A percentile compares a stretch with the other conserved stretches of the same genome.
phyloP scores from a whole-genome alignment of 2,113 vertebrate genomes.

The Calonectris borealis region DNA sequence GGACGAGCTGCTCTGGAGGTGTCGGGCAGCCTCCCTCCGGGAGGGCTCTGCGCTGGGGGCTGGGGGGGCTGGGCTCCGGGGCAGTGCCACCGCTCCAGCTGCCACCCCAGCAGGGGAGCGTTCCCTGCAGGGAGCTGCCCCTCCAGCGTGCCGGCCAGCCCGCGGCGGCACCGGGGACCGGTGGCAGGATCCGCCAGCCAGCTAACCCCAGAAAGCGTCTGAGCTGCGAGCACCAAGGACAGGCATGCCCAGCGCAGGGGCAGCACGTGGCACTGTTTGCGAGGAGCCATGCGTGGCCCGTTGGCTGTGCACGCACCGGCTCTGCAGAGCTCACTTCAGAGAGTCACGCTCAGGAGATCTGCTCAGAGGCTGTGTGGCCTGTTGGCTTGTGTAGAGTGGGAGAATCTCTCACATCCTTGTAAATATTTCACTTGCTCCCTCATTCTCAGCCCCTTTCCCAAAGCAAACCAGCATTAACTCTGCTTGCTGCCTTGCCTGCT shows the following conservation, averaged over 20 bases:
- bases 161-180: rapidly evolving
- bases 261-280: neutral
- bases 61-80: neutral
- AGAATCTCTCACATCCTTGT: slow-evolving; percentile 15
- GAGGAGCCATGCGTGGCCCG: neutral
- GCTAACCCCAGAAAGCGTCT: neutral
- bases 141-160: neutral
- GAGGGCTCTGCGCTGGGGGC: neutral
- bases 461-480: neutral
- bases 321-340: slow-evolving; percentile 26
- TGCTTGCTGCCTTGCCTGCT: neutral
- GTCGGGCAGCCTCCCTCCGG: neutral
- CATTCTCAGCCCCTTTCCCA: neutral
- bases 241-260: neutral
- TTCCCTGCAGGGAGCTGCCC: neutral
- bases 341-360: neutral
- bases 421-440: slow-evolving; percentile 52
- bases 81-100: neutral
- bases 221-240: neutral
- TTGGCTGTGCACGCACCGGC: neutral
- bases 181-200: neutral
- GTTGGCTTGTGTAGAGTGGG: neutral
- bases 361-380: neutral
- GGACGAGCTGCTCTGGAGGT: neutral
- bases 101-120: neutral